Percentiles rank a stretch among this genome's conserved stretches.
phyloP scores from a whole-genome alignment of 2,113 vertebrate species.

The Tragelaphus buxtoni region DNA sequence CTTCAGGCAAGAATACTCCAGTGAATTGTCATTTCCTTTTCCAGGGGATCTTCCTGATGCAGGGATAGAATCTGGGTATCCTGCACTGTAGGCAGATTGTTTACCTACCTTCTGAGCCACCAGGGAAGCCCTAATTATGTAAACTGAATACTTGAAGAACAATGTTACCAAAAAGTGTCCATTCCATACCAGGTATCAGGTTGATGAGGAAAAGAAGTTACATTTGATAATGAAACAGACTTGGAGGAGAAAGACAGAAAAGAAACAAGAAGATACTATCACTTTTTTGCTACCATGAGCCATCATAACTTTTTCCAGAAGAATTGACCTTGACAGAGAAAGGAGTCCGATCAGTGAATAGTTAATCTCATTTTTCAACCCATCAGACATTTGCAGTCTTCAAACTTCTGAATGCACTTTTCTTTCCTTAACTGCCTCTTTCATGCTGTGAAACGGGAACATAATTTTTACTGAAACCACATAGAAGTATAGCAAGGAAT shows the following conservation, averaged over 20 bases:
- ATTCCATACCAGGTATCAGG: not conserved
- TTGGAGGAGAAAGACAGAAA: conserved; percentile 33
- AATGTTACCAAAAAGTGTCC: conserved; percentile 24
- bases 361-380: conserved; percentile 39
- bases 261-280: not conserved
- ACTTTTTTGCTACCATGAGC: not conserved
- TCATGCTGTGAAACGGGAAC: conserved; percentile 37
- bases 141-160: conserved; percentile 58
- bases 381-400: not conserved
- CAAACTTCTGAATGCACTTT: not conserved
- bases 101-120: not conserved
- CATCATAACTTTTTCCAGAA: conserved; percentile 4
- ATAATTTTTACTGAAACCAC: not conserved
- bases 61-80: not conserved
- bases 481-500: conserved; percentile 29
- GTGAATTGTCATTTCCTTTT: not conserved
- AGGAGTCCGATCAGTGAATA: not conserved
- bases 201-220: not conserved
- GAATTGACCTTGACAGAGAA: not conserved
- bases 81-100: not conserved
- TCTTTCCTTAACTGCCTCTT: conserved; percentile 37
- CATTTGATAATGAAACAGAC: not conserved
- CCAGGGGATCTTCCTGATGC: not conserved
- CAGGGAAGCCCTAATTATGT: not conserved
- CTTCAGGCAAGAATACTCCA: not conserved